Percentiles rank a stretch among this genome's conserved stretches.
Conservation (phyloP, 2,113 vertebrate genomes). For the Panurus biarmicus region DNA sequence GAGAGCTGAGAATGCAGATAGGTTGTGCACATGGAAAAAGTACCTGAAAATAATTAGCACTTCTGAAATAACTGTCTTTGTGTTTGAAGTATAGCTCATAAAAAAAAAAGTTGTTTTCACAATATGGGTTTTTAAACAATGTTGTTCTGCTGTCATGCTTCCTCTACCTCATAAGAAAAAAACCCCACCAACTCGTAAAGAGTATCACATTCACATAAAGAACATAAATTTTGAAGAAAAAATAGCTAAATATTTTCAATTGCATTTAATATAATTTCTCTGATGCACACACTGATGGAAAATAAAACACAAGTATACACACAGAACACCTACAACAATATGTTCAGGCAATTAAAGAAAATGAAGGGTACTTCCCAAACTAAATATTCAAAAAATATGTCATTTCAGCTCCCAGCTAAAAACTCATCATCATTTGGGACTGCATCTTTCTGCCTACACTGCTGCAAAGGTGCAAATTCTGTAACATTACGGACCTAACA, state of each 20-base stretch:
- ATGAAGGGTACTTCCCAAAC: slow-evolving; percentile 28
- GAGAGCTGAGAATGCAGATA: not conserved
- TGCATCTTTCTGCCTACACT: not conserved
- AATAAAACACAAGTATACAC: slow-evolving; percentile 48
- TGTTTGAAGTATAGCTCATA: not conserved
- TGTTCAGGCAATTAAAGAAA: slow-evolving; percentile 61
- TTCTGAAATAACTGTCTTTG: not conserved
- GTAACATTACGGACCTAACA: not conserved
- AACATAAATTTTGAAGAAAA: not conserved
- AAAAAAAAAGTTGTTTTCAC: not conserved
- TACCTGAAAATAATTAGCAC: not conserved
- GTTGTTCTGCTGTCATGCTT: not conserved
- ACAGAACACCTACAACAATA: slow-evolving; percentile 66
- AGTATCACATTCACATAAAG: not conserved
- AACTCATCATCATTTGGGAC: not conserved
- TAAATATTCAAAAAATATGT: slow-evolving; percentile 1
- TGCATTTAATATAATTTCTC: slow-evolving; percentile 17
- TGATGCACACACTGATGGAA: not conserved
- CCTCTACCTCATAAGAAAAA: not conserved
- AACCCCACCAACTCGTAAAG: not conserved
- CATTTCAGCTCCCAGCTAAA: not conserved
- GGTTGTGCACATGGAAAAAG: not conserved
- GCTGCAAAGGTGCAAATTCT: not conserved
- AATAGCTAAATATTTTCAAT: slow-evolving; percentile 44
- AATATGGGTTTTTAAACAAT: not conserved